Conservation (phyloP, 2,797 vertebrate genomes). For the Periparus ater region DNA sequence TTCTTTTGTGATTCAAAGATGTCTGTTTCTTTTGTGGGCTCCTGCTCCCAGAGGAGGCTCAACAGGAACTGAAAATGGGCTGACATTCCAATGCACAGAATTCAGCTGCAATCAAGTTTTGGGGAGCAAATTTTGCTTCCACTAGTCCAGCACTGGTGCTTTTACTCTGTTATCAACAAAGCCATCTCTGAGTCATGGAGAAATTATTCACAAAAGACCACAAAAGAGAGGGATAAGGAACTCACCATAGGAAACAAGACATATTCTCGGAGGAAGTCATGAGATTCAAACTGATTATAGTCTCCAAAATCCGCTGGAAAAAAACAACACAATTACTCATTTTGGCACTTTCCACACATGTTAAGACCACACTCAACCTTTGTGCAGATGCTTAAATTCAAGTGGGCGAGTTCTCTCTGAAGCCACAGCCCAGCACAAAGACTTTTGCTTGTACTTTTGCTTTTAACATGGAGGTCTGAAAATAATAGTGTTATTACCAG, state of each 20-base stretch:
- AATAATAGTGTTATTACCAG: neutral
- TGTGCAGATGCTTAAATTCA: constrained; percentile 18
- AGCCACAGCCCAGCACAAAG: constrained; percentile 17
- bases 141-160: neutral
- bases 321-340: constrained; percentile 41
- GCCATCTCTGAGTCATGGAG: neutral
- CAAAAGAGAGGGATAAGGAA: constrained; percentile 21
- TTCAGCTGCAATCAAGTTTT: neutral
- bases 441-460: neutral
- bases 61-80: neutral
- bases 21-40: neutral
- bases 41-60: neutral
- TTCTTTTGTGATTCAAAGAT: neutral
- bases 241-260: constrained; percentile 97
- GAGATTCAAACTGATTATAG: constrained; percentile 89
- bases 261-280: constrained; percentile 95
- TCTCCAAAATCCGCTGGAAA: constrained; percentile 93
- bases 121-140: neutral
- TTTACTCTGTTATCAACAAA: neutral
- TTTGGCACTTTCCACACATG: constrained; percentile 8
- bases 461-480: constrained; percentile 19
- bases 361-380: constrained; percentile 17
- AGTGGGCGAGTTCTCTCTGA: neutral
- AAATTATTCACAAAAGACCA: constrained; percentile 4
- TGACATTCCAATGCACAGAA: neutral